Conservation (phyloP, 1,140 invertebrate species). For the Tetragnatha versicolor region DNA sequence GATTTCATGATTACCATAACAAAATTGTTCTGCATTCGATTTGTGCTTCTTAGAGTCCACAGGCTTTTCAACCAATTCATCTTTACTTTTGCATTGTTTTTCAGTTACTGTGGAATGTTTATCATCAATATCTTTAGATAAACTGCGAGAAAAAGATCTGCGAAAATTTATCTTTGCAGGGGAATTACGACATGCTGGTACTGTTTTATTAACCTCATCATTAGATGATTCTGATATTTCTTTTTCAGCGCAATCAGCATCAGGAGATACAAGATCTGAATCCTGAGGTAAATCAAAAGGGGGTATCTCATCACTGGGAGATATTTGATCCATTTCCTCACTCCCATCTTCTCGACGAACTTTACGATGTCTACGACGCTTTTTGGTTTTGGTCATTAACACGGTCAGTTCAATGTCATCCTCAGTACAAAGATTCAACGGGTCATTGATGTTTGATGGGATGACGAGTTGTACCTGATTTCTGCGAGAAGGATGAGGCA, state of each 20-base stretch:
- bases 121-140: neutral
- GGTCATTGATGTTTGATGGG: constrained; percentile 89
- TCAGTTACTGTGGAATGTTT: neutral
- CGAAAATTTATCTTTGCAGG: too few species aligned
- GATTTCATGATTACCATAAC: constrained; percentile 95
- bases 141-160: neutral
- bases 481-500: constrained; percentile 84
- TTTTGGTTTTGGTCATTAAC: constrained; percentile 66
- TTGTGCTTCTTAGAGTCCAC: neutral
- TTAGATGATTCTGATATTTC: neutral
- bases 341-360: constrained; percentile 69
- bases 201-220: constrained; percentile 76
- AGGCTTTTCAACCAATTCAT: too few species aligned
- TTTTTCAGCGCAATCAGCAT: constrained; percentile 63
- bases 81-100: too few species aligned
- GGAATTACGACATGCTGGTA: too few species aligned
- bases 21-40: constrained; percentile 70
- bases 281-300: constrained; percentile 26
- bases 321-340: constrained; percentile 15
- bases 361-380: constrained; percentile 62
- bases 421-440: constrained; percentile 82
- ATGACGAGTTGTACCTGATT: constrained; percentile 89
- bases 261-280: neutral
- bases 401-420: constrained; percentile 78
- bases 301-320: constrained; percentile 16